A percentile compares a stretch with the other conserved stretches of the same genome.
Conservation (phyloP, 2,113 vertebrate species). For the Hippolais icterina region DNA sequence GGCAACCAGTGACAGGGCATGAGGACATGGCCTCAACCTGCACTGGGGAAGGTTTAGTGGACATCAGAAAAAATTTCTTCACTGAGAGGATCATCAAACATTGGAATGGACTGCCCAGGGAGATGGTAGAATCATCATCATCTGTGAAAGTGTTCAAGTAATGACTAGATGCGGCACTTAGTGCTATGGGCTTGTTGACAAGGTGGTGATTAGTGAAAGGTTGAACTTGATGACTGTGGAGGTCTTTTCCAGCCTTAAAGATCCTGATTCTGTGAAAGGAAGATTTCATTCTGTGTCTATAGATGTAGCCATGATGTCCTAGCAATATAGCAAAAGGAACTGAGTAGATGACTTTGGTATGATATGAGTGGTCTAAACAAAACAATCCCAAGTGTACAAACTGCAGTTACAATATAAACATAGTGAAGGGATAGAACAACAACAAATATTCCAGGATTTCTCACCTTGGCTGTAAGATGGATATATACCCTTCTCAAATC, state of each 20-base stretch:
- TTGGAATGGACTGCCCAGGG: not conserved
- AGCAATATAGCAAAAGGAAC: not conserved
- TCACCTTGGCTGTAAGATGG: not conserved
- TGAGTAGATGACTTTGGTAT: not conserved
- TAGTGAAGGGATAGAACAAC: not conserved
- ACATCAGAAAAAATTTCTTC: not conserved
- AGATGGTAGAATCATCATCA: not conserved
- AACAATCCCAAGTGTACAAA: not conserved
- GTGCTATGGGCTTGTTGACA: not conserved
- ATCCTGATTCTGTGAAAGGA: not conserved
- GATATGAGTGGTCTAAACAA: not conserved
- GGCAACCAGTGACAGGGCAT: accelerated
- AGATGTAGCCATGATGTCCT: not conserved
- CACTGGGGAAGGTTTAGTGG: too few species aligned
- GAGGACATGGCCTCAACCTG: not conserved
- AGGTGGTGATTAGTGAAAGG: not conserved
- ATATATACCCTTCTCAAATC: not conserved
- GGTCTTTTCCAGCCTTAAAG: not conserved
- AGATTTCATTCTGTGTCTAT: not conserved
- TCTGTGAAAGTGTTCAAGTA: not conserved
- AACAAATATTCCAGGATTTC: not conserved
- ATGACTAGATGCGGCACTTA: too few species aligned
- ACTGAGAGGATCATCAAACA: not conserved
- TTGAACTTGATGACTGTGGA: accelerated
- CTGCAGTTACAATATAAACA: not conserved